These are phyloP conservation scores for Stenoptilia bipunctidactyla DNA, from an alignment of 2,888 invertebrate species.

Conservation along the genomic window DNA sequence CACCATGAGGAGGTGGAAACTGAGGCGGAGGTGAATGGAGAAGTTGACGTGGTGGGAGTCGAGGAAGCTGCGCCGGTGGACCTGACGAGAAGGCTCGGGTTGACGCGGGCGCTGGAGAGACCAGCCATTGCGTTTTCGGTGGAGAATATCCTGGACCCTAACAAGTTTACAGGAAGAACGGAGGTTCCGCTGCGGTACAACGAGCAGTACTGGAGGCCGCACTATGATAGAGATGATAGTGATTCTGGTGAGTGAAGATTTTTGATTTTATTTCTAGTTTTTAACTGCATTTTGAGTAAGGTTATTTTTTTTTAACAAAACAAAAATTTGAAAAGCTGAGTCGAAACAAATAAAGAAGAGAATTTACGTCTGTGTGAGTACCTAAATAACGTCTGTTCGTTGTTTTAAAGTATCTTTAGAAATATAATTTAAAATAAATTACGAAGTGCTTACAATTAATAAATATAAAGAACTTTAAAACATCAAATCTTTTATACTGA, in stretches of 20 bases:
- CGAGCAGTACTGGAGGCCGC: conserved; percentile 71
- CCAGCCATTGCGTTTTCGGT: conserved; percentile 84
- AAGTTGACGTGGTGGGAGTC: conserved; percentile 61
- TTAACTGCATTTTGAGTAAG: no score
- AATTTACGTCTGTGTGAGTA: no score
- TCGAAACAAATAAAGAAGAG: no score
- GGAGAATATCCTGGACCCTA: conserved; percentile 91
- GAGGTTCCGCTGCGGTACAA: conserved; percentile 66
- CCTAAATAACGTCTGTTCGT: no score
- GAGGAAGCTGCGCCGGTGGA: conserved; percentile 62
- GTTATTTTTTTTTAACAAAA: no score
- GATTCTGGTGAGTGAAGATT: conserved; percentile 68
- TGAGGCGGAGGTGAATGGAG: conserved; percentile 47
- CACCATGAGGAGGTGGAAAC: conserved; percentile 37
- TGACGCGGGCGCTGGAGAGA: conserved; percentile 71
- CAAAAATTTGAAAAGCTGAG: no score
- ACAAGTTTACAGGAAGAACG: conserved; percentile 85
- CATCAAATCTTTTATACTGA: no score
- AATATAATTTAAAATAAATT: no score
- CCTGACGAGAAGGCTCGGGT: conserved; percentile 61
- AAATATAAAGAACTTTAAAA: no score
- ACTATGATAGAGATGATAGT: conserved; percentile 70
- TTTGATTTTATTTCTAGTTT: no score
- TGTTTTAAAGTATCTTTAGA: no score
- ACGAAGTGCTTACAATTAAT: no score